Percentiles rank a stretch among this genome's conserved stretches.
Conservation (phyloP, 2,797 vertebrate species). For the Falco peregrinus region DNA sequence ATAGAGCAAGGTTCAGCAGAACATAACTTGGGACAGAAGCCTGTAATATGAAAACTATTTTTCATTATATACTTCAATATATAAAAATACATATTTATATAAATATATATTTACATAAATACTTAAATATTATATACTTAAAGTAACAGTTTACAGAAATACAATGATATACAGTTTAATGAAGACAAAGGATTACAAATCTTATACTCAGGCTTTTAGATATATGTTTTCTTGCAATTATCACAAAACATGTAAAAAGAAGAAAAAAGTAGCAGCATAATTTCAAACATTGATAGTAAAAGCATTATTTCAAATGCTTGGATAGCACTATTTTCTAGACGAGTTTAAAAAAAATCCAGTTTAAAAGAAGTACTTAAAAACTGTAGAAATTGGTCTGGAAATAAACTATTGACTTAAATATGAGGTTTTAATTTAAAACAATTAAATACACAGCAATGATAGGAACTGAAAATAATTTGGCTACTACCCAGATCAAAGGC, state of each 20-base stretch:
- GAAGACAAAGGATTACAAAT: not conserved
- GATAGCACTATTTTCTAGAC: not conserved
- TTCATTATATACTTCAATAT: too few species aligned
- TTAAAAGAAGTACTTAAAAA: not conserved
- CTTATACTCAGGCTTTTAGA: not conserved
- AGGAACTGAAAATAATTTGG: not conserved
- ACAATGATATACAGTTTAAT: not conserved
- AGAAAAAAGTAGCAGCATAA: not conserved
- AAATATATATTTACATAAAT: too few species aligned
- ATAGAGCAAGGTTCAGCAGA: not conserved
- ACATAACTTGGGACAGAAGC: not conserved
- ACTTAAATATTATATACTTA: not conserved
- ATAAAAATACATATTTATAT: too few species aligned
- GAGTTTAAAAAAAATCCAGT: not conserved
- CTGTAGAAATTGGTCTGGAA: not conserved
- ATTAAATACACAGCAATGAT: not conserved
- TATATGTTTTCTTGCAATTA: not conserved
- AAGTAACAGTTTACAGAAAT: not conserved
- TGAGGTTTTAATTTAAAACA: not conserved
- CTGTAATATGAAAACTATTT: not conserved
- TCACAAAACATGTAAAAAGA: not conserved
- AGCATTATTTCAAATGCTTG: not conserved
- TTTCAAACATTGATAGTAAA: not conserved
- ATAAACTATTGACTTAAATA: not conserved
- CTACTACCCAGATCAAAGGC: not conserved